Percentiles rank a stretch among this genome's conserved stretches.
Evolutionary conservation across 1,140 invertebrate genomes (phyloP).

Genomic region (Batillaria attramentaria): DNA sequence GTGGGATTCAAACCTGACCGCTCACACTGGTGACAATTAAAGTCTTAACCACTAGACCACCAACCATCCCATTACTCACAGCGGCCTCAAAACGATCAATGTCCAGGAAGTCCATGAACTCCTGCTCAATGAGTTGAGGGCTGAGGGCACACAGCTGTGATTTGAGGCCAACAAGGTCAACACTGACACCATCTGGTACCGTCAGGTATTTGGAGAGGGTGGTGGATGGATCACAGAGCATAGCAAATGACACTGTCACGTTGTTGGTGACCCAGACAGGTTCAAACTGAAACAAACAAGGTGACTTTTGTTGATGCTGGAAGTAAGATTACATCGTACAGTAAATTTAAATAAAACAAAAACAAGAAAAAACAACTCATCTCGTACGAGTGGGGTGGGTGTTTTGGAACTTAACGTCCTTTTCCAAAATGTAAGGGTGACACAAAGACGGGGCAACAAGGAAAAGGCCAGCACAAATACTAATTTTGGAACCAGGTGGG

Average conservation of each 20-base stretch:
- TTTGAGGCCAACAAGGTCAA: conserved; percentile 14
- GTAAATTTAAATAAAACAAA: background rate
- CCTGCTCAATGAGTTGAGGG: background rate
- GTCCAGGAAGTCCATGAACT: conserved; percentile 29
- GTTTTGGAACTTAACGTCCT: too few species aligned
- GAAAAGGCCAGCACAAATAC: too few species aligned
- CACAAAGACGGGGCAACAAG: too few species aligned
- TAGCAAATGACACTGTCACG: conserved; percentile 31
- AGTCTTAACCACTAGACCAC: too few species aligned
- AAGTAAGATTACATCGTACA: background rate
- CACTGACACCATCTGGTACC: conserved; percentile 1
- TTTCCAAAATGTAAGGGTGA: too few species aligned
- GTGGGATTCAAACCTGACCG: too few species aligned
- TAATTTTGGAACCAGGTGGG: too few species aligned
- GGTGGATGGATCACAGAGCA: conserved; percentile 26
- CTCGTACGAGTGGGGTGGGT: too few species aligned
- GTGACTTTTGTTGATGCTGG: background rate
- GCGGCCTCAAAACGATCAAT: conserved; percentile 25
- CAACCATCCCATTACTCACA: too few species aligned
- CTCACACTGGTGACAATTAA: too few species aligned
- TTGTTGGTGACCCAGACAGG: conserved; percentile 29
- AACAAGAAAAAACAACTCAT: too few species aligned
- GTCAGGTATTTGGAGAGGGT: conserved; percentile 29
- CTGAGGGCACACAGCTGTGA: conserved; percentile 25
- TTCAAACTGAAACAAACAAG: conserved; percentile 35